These are phyloP conservation scores for Temnothorax unifasciatus DNA, from an alignment of 2,888 invertebrate species.

Conservation along the genomic window DNA sequence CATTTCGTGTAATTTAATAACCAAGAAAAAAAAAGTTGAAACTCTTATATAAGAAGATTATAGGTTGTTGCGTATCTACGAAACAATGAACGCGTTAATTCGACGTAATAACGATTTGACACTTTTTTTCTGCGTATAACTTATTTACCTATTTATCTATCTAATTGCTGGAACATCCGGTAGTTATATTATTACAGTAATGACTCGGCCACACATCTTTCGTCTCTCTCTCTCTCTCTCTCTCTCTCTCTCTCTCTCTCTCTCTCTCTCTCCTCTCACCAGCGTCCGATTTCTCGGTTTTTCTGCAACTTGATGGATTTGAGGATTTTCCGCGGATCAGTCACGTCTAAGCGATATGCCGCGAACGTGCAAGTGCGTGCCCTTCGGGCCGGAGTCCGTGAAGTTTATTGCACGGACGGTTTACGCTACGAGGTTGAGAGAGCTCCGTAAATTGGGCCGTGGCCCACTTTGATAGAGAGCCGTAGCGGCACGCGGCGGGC, in stretches of 20 bases:
- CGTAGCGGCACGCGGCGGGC: constrained; percentile 62
- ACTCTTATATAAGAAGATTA: no score
- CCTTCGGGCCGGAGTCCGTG: constrained; percentile 70
- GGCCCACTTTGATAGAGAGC: constrained; percentile 82
- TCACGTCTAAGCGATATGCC: neutral
- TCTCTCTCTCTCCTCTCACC: neutral
- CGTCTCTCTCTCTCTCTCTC: neutral
- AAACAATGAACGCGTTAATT: no score
- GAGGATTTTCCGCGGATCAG: neutral
- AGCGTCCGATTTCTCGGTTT: neutral
- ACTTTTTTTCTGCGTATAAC: no score
- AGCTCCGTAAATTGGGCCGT: constrained; percentile 85
- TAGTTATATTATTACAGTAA: neutral
- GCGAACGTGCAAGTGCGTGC: constrained; percentile 70
- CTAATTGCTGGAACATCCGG: neutral
- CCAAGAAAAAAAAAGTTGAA: no score
- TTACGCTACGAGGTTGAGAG: constrained; percentile 76
- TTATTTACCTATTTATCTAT: neutral
- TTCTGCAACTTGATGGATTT: neutral
- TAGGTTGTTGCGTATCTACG: no score
- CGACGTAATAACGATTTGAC: no score
- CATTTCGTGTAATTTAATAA: no score
- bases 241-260: neutral
- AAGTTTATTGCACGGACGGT: constrained; percentile 69
- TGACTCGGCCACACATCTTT: neutral